A percentile compares a stretch with the other conserved stretches of the same genome.
phyloP scores from a whole-genome alignment of 2,113 vertebrate genomes.

The Antechinus flavipes region DNA sequence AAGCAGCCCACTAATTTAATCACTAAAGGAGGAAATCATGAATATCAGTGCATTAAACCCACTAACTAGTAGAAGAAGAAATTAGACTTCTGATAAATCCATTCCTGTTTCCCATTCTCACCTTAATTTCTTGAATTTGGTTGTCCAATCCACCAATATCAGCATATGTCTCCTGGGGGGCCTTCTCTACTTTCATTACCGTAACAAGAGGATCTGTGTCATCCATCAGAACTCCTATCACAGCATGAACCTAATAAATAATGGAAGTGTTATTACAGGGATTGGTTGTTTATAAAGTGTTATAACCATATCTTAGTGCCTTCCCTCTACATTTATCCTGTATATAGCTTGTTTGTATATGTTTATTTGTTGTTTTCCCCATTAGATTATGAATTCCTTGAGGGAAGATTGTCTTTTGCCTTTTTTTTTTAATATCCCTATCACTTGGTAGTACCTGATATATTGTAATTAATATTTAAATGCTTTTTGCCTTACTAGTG shows the following conservation, averaged over 20 bases:
- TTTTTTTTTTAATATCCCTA: background rate
- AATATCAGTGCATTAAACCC: too few relatives aligned
- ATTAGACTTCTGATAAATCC: background rate
- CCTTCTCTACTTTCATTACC: conserved; percentile 99
- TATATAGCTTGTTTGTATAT: background rate
- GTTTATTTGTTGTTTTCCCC: background rate
- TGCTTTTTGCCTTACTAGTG: background rate
- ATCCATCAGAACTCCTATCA: conserved; percentile 98
- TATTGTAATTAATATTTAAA: background rate
- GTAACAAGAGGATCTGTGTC: conserved; percentile 98
- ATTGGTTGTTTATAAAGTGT: fast-evolving
- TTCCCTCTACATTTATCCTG: background rate
- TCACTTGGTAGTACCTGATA: background rate
- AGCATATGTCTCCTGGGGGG: conserved; percentile 97
- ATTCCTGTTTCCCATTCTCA: conserved; percentile 59
- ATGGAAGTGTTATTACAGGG: conserved; percentile 1
- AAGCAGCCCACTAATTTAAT: conserved; percentile 3
- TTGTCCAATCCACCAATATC: conserved; percentile 98
- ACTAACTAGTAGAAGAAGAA: background rate
- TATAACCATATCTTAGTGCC: background rate
- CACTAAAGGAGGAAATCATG: conserved; percentile 28
- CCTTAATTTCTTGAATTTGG: conserved; percentile 99
- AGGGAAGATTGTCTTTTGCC: background rate
- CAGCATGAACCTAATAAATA: conserved; percentile 93
- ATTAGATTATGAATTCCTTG: background rate